Evolutionary conservation across 2,888 invertebrate species (phyloP).

Genomic region (Branchipolynoe longqiensis): DNA sequence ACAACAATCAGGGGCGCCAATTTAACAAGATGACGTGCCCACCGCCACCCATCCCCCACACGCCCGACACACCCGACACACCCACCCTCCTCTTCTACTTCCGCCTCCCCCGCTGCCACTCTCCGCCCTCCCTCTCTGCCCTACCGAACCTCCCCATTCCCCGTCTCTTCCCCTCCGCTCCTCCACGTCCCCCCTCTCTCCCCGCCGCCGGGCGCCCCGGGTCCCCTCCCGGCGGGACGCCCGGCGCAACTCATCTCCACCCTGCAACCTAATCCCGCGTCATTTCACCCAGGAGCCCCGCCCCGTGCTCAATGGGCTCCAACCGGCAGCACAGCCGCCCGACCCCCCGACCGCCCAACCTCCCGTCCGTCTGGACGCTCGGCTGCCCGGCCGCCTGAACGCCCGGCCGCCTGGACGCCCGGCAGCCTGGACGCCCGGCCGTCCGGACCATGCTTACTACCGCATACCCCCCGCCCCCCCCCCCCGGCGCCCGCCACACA

Average conservation of each 20-base stretch:
- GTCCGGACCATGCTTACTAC: too few species aligned
- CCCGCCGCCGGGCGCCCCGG: not conserved
- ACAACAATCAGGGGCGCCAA: constrained; percentile 52
- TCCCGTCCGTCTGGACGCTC: too few species aligned
- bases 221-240: not conserved
- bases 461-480: not conserved
- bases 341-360: too few species aligned
- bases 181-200: not conserved
- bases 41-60: not conserved
- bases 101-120: not conserved
- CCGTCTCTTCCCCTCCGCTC: not conserved
- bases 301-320: too few species aligned
- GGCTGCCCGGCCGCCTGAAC: too few species aligned
- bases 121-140: not conserved
- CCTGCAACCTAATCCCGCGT: too few species aligned
- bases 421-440: too few species aligned
- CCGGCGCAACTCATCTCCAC: too few species aligned
- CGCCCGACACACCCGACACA: not conserved
- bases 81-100: not conserved
- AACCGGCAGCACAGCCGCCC: too few species aligned
- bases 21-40: constrained; percentile 42
- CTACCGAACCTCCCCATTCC: not conserved
- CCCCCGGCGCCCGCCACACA: not conserved
- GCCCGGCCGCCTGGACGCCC: too few species aligned
- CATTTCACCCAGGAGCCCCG: too few species aligned